Conservation (phyloP, 2,797 vertebrate species). For the Streptopelia turtur region DNA sequence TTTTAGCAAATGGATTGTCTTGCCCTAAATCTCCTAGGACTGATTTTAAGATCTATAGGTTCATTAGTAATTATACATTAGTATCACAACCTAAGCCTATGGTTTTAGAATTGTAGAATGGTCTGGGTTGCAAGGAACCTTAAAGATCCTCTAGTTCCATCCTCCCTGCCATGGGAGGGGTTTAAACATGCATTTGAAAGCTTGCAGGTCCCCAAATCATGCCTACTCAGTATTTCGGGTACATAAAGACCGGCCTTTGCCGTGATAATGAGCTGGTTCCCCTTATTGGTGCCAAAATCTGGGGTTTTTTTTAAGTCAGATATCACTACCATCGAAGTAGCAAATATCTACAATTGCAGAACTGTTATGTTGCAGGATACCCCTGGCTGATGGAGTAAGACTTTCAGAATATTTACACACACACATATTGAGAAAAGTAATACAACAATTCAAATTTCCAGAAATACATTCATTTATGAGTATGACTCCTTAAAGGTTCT, state of each 20-base stretch:
- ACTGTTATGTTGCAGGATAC: not conserved
- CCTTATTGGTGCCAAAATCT: not conserved
- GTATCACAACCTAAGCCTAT: not conserved
- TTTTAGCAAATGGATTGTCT: not conserved
- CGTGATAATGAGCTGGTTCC: not conserved
- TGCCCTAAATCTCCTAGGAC: not conserved
- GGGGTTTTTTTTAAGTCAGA: not conserved
- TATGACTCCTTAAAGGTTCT: not conserved
- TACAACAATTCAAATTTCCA: not conserved
- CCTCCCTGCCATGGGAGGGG: too few relatives aligned
- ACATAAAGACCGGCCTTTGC: not conserved
- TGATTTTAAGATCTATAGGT: not conserved
- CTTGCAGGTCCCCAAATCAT: not conserved
- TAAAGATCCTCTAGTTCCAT: too few relatives aligned
- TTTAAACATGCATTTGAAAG: not conserved
- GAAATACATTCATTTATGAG: not conserved
- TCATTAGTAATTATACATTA: not conserved
- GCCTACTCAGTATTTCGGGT: not conserved
- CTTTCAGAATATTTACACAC: not conserved
- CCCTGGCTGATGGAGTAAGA: not conserved
- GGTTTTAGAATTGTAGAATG: not conserved
- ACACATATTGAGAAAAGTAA: not conserved
- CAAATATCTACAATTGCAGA: not conserved
- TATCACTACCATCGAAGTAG: not conserved
- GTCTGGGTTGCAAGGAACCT: too few relatives aligned